Evolutionary conservation across 2,113 vertebrate genomes (phyloP), one percentile per base, ranked within the genome.

Genomic region (Hydrochoerus hydrochaeris): DNA sequence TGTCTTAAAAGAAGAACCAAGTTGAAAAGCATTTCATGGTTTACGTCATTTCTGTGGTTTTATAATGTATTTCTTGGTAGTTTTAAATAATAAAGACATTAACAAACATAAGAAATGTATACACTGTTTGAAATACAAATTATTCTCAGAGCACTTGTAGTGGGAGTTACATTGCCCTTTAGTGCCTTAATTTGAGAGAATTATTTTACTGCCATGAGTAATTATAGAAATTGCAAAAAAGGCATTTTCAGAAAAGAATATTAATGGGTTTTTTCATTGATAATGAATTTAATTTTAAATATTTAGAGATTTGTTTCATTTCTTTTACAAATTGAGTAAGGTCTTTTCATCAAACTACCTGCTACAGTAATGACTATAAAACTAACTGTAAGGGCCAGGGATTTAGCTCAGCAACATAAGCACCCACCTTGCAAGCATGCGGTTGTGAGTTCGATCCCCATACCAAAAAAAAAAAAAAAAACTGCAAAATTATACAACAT

Each of bases 161-260:
- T 99, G 99, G 99, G 98, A 99, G 99, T 99, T 99, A 98, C 98
- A 97, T 99, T 98, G 98, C 98, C 98, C 98, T 99, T 99, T 99
- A 99, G 99, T 99, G 99, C 99, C 99, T 99, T 99, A 99, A 99
- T 98, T 98, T 99, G 99, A 99, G 98, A 99, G 98, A 99, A 99
- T 98, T 99, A 98, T 99, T 99, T 99, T 99, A 99, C 99, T 99
- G 99, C 99, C 99, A 99, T 99, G 98, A 99, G 92, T 99, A 98
- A 98, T 96, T 98, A 97, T 98, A 98, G 98, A 98, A 97, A 96
- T 98, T 98, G 98, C 98, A 97, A 96, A 96, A 97, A 96, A 71
- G 97, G 87, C 63, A 98, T 98, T 98, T 98, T 98, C 98, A 97
- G 95, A 96, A 97, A 97, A 65, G 90, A 90, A 94, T 95, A 10